Evolutionary conservation across 2,888 invertebrate genomes (phyloP), one percentile per base, ranked within the genome.

Genomic region (Ochropleura leucogaster): DNA sequence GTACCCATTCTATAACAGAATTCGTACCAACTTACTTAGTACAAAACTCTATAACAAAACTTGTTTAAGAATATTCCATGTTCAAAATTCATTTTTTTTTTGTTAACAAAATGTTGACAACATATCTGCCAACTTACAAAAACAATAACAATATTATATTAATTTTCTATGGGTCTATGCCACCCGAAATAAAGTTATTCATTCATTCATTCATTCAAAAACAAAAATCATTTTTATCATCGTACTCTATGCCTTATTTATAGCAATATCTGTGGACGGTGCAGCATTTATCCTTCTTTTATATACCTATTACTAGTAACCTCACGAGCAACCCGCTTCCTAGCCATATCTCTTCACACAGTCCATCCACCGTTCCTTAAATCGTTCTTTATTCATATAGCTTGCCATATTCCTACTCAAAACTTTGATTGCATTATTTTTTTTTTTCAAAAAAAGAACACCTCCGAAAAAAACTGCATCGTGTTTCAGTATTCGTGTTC

Each of bases 401-500:
- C 53, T 10, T 10, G 10, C n/a, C n/a, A 12, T 5, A 53, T 53
- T n/a, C 3, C 9, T n/a, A 55, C 12, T 55, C 20, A 55, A 55
- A 20, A 55, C 20, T 55, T 55, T 55, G 0, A 12, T 6, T 12
- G 55, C 55, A 4, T n/a, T 53, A 20, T 57, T 14, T n/a, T 53
- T 4, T 18, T n/a, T n/a, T n/a, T n/a, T n/a, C 8, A 57, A 57
- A 30, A 51, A 44, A 57, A 64, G 64, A 63, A 55, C 7, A 16
- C 2, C n/a, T 14, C 7, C 6, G 62, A 67, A n/a, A 60, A 59
- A 72, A 72, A 46, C 70, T 77, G 80, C 72, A 73, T 49, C 66
- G 51, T 55, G 6, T 74, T 30, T 30, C n/a, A 44, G n/a, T 44
- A 74, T 78, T 71, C 9, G 55, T 18, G 20, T 76, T 76, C 76